These are phyloP conservation scores for Blastobasis lacticolella DNA, from an alignment of 2,888 invertebrate genomes.

Conservation along the genomic window DNA sequence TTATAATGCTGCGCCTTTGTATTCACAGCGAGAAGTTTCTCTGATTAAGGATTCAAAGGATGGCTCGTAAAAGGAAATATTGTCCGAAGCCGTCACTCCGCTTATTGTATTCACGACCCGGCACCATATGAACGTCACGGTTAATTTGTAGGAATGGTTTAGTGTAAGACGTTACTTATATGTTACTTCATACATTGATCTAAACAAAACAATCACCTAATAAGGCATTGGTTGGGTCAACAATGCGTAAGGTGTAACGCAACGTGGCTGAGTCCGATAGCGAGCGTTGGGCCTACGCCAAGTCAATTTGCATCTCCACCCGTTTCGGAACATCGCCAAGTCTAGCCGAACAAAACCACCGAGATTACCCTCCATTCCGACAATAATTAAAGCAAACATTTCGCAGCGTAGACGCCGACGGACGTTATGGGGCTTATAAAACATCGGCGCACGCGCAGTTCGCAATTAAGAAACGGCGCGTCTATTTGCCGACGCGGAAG, in stretches of 20 bases:
- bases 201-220: no score
- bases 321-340: conserved; percentile 74
- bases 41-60: conserved; percentile 68
- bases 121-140: background rate
- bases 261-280: conserved; percentile 48
- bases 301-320: conserved; percentile 74
- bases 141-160: no score
- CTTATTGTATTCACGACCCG: conserved; percentile 18
- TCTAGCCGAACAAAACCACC: conserved; percentile 74
- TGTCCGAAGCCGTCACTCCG: conserved; percentile 34
- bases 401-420: conserved; percentile 59
- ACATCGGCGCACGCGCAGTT: conserved; percentile 60
- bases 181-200: no score
- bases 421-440: conserved; percentile 73
- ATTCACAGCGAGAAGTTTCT: conserved; percentile 57
- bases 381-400: conserved; percentile 75
- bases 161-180: no score
- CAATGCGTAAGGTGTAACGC: conserved; percentile 45
- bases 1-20: conserved; percentile 46
- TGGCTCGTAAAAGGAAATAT: conserved; percentile 69
- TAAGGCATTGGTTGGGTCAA: conserved; percentile 26
- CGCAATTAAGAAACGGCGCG: conserved; percentile 70
- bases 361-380: conserved; percentile 74
- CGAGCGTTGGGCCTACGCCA: conserved; percentile 72
- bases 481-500: conserved; percentile 73